Base-by-base conservation (phyloP, 2,888 invertebrate species). In the Biston stratarius region DNA sequence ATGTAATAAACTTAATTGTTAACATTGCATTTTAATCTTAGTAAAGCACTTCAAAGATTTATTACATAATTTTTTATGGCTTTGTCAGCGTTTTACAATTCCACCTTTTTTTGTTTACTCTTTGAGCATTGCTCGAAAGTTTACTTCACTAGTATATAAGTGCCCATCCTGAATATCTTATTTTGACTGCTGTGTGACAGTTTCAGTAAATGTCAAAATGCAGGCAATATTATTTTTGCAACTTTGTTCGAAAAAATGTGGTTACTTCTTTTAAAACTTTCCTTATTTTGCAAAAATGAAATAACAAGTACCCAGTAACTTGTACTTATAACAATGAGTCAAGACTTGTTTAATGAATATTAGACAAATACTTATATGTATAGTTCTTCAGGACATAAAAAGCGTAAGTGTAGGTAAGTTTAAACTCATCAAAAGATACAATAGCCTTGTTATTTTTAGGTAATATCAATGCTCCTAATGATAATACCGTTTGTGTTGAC, bases 401-500 rank as follows among this genome's bases (percentile, higher is more conserved):
- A n/a, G n/a, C 34, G n/a, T 7, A 34, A n/a, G 3, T 34, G 65
- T 73, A 74, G 76, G 70, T 67, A 71, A 67, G 72, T 49, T 61
- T 24, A 55, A 62, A 36, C 48, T 47, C 61, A 59, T 52, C 55
- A 62, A 69, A 73, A 82, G 74, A 80, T 80, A 82, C 80, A 81
- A 75, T 69, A 79, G 74, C 75, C 77, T 85, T 82, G 83, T 92
- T 90, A 83, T 83, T 92, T 92, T 88, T 92, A 92, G 92, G 91
- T 91, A 77, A 82, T 92, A 79, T 86, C 93, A 77, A 74, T 92
- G 86, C 77, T 90, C 75, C 89, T 91, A 76, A 91, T 92, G 92
- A 76, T 90, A 77, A 77, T 90, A 69, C 92, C 92, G 74, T 90
- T 90, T 78, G 69, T 88, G 70, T 74, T 91, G 79, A 72, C 68